Evolutionary conservation across 2,113 vertebrate species (phyloP).

Genomic region (Prunella himalayana): DNA sequence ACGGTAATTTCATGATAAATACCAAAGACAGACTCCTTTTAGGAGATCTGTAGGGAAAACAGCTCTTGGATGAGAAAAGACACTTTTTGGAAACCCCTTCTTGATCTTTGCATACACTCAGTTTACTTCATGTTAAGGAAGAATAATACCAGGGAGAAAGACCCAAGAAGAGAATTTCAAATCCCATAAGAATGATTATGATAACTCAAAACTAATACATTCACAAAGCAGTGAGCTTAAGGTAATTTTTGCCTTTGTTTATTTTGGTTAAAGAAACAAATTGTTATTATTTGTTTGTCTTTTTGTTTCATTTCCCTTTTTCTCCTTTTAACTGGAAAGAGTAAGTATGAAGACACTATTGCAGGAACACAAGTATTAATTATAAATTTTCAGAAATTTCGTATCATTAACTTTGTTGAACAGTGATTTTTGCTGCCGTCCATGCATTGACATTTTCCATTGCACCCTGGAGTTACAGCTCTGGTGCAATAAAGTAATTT

Average conservation of each 20-base stretch:
- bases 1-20: slow-evolving; percentile 33
- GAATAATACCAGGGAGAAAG: background rate
- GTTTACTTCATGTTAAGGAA: background rate
- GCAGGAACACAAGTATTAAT: background rate
- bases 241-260: background rate
- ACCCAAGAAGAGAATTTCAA: background rate
- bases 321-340: background rate
- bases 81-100: background rate
- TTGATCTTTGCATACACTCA: background rate
- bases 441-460: accelerated
- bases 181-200: background rate
- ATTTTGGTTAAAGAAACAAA: background rate
- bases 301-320: background rate
- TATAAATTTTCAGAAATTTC: background rate
- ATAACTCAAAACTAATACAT: background rate
- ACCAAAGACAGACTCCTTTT: slow-evolving; percentile 39
- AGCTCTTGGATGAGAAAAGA: background rate
- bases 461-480: background rate
- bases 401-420: background rate
- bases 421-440: background rate
- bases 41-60: background rate
- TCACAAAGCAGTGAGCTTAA: background rate
- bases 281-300: background rate
- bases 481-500: background rate
- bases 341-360: background rate